These are phyloP conservation scores for Lithobates sylvaticus DNA, from an alignment of 2,797 vertebrate species.

Conservation along the genomic window DNA sequence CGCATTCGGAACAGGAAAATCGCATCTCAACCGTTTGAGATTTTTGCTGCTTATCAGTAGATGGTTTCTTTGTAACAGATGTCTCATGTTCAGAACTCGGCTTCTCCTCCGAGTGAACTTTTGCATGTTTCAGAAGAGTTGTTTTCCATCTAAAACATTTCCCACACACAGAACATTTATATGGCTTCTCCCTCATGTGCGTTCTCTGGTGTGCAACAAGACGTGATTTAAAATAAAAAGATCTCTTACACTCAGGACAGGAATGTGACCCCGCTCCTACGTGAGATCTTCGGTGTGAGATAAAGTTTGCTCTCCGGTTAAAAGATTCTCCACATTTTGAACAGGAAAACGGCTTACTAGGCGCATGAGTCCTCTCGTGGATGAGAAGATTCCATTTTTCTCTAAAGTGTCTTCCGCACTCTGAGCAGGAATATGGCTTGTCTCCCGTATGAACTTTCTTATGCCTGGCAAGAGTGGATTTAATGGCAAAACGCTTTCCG, in stretches of 20 bases:
- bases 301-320: not conserved
- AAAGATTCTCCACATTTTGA: not conserved
- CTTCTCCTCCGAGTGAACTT: constrained; percentile 4
- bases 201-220: not conserved
- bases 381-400: not conserved
- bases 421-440: not conserved
- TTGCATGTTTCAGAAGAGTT: not conserved
- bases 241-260: not conserved
- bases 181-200: not conserved
- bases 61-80: not conserved
- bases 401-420: not conserved
- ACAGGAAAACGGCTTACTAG: not conserved
- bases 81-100: not conserved
- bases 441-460: not conserved
- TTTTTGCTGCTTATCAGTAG: not conserved
- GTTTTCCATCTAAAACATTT: not conserved
- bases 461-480: not conserved
- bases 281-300: not conserved
- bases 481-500: not conserved
- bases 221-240: not conserved
- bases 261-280: not conserved
- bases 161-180: constrained; percentile 4
- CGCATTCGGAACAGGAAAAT: constrained; percentile 14
- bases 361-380: not conserved
- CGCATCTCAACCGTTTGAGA: not conserved